Evolutionary conservation across 1,140 invertebrate species (phyloP).

Genomic region (Conus ventricosus): DNA sequence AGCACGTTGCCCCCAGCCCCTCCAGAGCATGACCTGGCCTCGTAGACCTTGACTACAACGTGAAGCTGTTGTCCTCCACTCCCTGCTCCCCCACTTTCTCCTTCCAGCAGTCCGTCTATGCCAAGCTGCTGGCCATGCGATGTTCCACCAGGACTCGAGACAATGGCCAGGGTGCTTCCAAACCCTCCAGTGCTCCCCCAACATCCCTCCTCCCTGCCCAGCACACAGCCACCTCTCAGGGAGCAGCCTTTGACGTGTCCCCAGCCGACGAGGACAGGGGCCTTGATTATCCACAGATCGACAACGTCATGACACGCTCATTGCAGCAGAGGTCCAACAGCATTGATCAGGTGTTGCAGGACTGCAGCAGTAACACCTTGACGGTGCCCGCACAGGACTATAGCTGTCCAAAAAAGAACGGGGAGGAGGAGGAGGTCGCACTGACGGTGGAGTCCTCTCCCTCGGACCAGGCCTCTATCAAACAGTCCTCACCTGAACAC

Average conservation of each 20-base stretch:
- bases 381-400: neutral
- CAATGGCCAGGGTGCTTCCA: neutral
- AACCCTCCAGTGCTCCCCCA: conserved; percentile 78
- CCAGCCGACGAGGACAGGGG: conserved; percentile 54
- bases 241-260: conserved; percentile 49
- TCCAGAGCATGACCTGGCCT: conserved; percentile 84
- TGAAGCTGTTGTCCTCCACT: conserved; percentile 55
- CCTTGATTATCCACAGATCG: conserved; percentile 56
- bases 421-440: neutral
- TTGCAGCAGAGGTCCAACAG: conserved; percentile 56
- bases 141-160: conserved; percentile 30
- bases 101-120: conserved; percentile 66
- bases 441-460: neutral
- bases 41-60: conserved; percentile 80
- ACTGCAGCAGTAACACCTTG: neutral
- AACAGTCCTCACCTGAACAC: neutral
- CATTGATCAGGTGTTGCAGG: conserved; percentile 59
- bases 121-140: conserved; percentile 63
- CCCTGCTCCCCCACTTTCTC: conserved; percentile 61
- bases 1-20: conserved; percentile 90
- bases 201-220: conserved; percentile 73
- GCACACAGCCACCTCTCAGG: conserved; percentile 29
- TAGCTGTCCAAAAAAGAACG: neutral
- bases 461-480: neutral
- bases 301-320: conserved; percentile 53